phyloP scores from a whole-genome alignment of 2,113 vertebrate genomes.

The Onychorhynchus coronatus region DNA sequence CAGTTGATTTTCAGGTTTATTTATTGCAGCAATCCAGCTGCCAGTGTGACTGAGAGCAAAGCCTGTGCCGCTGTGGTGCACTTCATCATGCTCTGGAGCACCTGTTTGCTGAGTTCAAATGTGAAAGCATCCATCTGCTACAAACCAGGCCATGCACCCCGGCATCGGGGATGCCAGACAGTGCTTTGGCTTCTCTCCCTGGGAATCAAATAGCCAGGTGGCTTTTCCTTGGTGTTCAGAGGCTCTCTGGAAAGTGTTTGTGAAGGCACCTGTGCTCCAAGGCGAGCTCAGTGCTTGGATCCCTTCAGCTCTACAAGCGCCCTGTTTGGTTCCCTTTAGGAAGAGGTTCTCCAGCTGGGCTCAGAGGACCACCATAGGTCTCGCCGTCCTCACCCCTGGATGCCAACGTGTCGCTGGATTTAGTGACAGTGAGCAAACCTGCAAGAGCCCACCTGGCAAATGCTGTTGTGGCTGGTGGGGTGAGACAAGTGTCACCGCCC shows the following conservation, averaged over 20 bases:
- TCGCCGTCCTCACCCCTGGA: neutral
- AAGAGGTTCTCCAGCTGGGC: neutral
- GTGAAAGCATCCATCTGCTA: neutral
- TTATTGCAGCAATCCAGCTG: neutral
- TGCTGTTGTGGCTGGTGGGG: neutral
- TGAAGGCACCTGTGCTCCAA: neutral
- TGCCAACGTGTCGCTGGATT: rapidly evolving
- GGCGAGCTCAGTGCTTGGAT: neutral
- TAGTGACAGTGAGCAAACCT: neutral
- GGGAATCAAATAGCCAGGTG: rapidly evolving
- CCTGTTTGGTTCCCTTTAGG: neutral
- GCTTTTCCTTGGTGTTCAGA: neutral
- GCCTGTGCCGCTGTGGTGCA: neutral
- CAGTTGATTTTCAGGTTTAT: conserved; percentile 28
- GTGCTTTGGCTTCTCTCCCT: neutral
- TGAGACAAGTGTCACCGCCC: neutral
- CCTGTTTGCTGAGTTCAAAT: neutral
- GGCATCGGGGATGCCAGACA: rapidly evolving
- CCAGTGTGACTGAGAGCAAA: neutral
- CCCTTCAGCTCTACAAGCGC: rapidly evolving
- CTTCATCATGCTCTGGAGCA: neutral
- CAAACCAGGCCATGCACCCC: neutral
- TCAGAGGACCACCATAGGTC: neutral
- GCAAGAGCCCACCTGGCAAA: rapidly evolving
- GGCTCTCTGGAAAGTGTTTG: neutral